Evolutionary conservation across 2,888 invertebrate genomes (phyloP).

Genomic region (Euclidia mi): DNA sequence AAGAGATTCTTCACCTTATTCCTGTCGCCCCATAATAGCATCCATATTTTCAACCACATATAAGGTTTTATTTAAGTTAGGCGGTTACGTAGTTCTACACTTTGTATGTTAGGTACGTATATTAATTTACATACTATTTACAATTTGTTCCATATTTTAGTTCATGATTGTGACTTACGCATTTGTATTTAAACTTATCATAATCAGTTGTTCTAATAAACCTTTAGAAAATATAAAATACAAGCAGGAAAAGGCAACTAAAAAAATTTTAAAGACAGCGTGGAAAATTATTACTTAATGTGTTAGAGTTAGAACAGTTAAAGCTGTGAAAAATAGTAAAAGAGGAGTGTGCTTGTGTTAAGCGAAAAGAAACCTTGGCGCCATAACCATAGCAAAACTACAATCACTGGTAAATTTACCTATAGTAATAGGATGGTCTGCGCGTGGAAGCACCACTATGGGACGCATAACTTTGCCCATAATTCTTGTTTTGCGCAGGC

Average conservation of each 20-base stretch:
- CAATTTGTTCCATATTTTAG: not conserved
- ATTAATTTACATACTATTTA: too few species aligned
- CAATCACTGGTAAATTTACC: constrained; percentile 74
- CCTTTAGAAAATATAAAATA: constrained; percentile 3
- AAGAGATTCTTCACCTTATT: constrained; percentile 22
- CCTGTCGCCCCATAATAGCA: constrained; percentile 48
- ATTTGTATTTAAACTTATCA: too few species aligned
- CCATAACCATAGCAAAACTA: constrained; percentile 60
- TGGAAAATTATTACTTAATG: not conserved
- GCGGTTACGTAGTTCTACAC: constrained; percentile 15
- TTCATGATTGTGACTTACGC: not conserved
- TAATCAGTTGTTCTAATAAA: constrained; percentile 1
- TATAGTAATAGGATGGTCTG: constrained; percentile 80
- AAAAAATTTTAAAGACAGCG: constrained; percentile 5
- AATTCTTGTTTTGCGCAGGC: constrained; percentile 77
- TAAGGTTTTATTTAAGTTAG: constrained; percentile 7
- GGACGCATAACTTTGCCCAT: constrained; percentile 72
- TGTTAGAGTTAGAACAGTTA: constrained; percentile 31
- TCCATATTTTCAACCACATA: constrained; percentile 27
- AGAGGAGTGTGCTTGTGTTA: constrained; percentile 28
- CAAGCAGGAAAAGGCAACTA: not conserved
- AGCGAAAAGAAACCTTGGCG: constrained; percentile 45
- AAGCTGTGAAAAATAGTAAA: constrained; percentile 24
- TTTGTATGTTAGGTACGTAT: too few species aligned
- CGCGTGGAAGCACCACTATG: constrained; percentile 73